Base-by-base conservation (phyloP, 1,140 invertebrate genomes). In the Drosophila tsacasi region DNA sequence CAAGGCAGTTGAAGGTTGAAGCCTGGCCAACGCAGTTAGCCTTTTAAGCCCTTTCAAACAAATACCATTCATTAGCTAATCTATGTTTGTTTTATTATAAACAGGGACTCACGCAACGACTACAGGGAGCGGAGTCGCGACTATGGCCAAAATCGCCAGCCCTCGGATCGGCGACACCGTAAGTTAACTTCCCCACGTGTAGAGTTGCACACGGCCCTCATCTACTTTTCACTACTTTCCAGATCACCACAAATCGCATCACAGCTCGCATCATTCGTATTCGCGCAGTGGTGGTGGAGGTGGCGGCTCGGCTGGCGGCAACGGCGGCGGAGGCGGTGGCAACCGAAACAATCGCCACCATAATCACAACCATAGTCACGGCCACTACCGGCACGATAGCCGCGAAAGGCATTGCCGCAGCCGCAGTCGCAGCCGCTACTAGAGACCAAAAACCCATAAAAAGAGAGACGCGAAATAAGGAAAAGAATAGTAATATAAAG, bases 161-260 rank as follows among this genome's bases (percentile, higher is more conserved):
- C 81, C 50, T 90, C 91, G 39, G 91, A 92, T 30, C 73, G 83
- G 63, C 76, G 91, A 23, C 91, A 92, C 62, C 83, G 92, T 93
- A 90, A 92, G 92, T 91, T 40, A 9, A 35, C 55, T 21, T 27
- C 2, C 13, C 17, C 46, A 47, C 46, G n/a, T 25, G n/a, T 25
- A 6, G 10, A 5, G 12, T 59, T 76, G 55, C 49, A 64, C 65
- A 75, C 66, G 58, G 10, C 32, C 27, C 54, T 10, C 27, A n/a
- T 25, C n/a, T 32, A 35, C 25, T 47, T 15, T 9, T 25, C 44
- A 13, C 25, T 42, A n/a, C 35, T 49, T 65, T 57, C 17, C 63
- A 91, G 90, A 92, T 81, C 84, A 92, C 55, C 86, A 91, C 50
- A 92, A 93, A 60, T 87, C 89, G 35, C 92, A 91, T 68, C 92